These are phyloP conservation scores for Mesorhabditis spiculigera DNA, from an alignment of 2,888 invertebrate genomes.

Conservation along the genomic window DNA sequence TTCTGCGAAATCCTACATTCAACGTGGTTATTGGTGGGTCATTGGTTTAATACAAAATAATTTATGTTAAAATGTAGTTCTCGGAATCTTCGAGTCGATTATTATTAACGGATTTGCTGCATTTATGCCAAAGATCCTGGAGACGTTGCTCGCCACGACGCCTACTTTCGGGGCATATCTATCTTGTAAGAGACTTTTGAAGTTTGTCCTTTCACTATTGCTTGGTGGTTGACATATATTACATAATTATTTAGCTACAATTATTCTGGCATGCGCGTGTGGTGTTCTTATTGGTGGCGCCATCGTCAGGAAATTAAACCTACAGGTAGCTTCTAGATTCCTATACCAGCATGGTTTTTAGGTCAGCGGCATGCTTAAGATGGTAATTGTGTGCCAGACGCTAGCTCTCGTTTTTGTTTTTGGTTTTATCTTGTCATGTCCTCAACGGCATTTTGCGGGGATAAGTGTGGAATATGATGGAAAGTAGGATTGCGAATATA, in stretches of 20 bases:
- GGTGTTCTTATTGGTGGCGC: constrained; percentile 57
- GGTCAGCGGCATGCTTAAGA: constrained; percentile 57
- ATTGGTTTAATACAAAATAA: not conserved
- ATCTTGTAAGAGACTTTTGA: constrained; percentile 53
- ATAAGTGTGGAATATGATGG: constrained; percentile 51
- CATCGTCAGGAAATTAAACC: constrained; percentile 49
- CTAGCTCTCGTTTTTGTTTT: constrained; percentile 46
- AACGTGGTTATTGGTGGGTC: constrained; percentile 40
- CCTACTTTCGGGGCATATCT: constrained; percentile 52
- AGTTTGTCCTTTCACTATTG: not conserved
- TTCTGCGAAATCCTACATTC: constrained; percentile 55
- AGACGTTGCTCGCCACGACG: constrained; percentile 53
- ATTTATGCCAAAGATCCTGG: constrained; percentile 58
- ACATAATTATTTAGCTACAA: constrained; percentile 45
- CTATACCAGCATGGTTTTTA: constrained; percentile 13
- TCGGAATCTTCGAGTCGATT: constrained; percentile 56
- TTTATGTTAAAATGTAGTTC: constrained; percentile 10
- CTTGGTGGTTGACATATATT: not conserved
- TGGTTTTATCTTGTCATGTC: constrained; percentile 53
- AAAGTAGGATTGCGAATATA: constrained; percentile 20
- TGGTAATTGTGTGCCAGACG: constrained; percentile 54
- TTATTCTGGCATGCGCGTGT: constrained; percentile 56
- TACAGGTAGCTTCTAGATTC: constrained; percentile 33
- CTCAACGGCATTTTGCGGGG: constrained; percentile 53
- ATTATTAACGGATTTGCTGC: constrained; percentile 57